phyloP scores from a whole-genome alignment of 1,140 invertebrate species.

The Chlorops oryzae region DNA sequence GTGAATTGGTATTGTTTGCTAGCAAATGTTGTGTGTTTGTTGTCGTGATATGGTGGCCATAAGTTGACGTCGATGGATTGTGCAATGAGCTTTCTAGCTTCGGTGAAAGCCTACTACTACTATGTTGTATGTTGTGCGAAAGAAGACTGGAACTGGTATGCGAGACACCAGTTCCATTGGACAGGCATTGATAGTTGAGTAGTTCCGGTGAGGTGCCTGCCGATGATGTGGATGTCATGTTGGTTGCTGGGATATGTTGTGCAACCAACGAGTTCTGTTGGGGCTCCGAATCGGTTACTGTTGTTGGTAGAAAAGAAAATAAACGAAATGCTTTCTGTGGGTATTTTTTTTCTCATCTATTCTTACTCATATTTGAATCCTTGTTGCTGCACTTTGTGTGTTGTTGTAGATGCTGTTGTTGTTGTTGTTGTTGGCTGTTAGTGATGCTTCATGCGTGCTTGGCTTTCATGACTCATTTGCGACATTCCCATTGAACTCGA shows the following conservation, averaged over 20 bases:
- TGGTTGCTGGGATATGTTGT: conserved; percentile 8
- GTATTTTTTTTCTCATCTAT: too few relatives aligned
- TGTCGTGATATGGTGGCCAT: too few relatives aligned
- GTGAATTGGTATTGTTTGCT: too few relatives aligned
- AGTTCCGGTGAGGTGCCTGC: conserved; percentile 39
- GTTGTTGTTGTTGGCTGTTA: conserved; percentile 23
- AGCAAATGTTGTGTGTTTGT: too few relatives aligned
- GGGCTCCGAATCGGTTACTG: conserved; percentile 24
- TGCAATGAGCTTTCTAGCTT: conserved; percentile 23
- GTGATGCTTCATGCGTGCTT: conserved; percentile 43
- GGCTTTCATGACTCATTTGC: conserved; percentile 43
- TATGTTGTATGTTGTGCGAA: too few relatives aligned
- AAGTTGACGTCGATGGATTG: too few relatives aligned
- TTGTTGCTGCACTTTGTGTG: conserved; percentile 24
- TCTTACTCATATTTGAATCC: conserved; percentile 17
- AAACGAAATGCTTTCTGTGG: too few relatives aligned
- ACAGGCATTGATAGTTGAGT: conserved; percentile 17
- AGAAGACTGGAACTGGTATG: neutral
- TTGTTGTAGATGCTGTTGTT: conserved; percentile 18
- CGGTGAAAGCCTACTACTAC: conserved; percentile 17
- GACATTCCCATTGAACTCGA: conserved; percentile 28
- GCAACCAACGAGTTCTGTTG: conserved; percentile 21
- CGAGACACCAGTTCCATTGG: too few relatives aligned
- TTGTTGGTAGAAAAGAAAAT: conserved; percentile 9
- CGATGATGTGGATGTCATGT: conserved; percentile 21